These are phyloP conservation scores for Mormyrus lacerda DNA, from an alignment of 2,113 vertebrate species.

Conservation along the genomic window DNA sequence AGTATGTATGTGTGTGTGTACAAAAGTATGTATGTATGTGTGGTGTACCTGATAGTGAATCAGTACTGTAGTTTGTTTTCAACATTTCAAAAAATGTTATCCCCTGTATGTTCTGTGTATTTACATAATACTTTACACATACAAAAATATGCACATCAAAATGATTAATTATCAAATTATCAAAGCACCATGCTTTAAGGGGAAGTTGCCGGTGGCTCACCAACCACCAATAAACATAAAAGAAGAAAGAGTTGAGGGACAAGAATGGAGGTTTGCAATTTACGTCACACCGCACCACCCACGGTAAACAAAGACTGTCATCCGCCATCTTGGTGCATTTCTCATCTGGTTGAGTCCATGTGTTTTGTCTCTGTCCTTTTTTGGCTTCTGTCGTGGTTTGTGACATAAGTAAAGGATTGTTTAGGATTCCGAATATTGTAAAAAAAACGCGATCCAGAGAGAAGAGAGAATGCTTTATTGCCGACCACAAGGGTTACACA, in stretches of 20 bases:
- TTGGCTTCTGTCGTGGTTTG: background rate
- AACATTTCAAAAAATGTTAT: too few relatives aligned
- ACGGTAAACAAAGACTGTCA: background rate
- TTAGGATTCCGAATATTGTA: background rate
- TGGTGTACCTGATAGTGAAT: too few relatives aligned
- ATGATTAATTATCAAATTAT: too few relatives aligned
- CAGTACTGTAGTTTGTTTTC: too few relatives aligned
- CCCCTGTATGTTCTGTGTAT: too few relatives aligned
- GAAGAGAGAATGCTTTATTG: too few relatives aligned
- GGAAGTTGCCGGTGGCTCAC: background rate
- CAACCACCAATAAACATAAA: background rate
- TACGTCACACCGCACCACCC: background rate
- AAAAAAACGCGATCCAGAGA: background rate
- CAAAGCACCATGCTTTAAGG: background rate
- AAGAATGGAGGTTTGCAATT: background rate
- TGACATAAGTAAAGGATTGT: background rate
- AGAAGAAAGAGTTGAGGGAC: background rate
- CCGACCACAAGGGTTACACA: too few relatives aligned
- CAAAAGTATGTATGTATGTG: too few relatives aligned
- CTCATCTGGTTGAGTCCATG: background rate
- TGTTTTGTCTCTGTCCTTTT: background rate
- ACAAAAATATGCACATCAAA: background rate
- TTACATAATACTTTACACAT: too few relatives aligned
- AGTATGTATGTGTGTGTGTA: background rate
- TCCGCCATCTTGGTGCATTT: background rate